Evolutionary conservation across 2,113 vertebrate species (phyloP).

Genomic region (Etia nguti): DNA sequence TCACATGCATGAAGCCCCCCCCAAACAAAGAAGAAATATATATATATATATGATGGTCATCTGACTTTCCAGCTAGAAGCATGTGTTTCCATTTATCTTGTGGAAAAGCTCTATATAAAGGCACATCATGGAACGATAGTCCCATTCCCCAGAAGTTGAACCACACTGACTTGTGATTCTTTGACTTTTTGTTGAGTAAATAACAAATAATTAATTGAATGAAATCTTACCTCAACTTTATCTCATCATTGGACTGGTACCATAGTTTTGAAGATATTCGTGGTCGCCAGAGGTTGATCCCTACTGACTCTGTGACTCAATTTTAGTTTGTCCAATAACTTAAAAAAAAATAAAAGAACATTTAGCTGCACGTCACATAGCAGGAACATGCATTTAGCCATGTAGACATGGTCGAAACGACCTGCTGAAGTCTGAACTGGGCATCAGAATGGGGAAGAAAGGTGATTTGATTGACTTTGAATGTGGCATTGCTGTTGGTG

Average conservation of each 20-base stretch:
- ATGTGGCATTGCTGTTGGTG: too few species aligned
- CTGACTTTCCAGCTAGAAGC: neutral
- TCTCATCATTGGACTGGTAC: neutral
- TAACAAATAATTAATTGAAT: neutral
- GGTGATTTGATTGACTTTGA: too few species aligned
- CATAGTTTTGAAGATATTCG: accelerated
- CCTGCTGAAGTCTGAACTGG: too few species aligned
- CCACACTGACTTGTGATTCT: neutral
- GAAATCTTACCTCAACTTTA: neutral
- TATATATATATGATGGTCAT: neutral
- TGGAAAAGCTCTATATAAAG: neutral
- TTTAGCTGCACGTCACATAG: too few species aligned
- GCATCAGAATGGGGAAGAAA: too few species aligned
- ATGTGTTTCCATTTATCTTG: neutral
- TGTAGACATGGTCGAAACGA: too few species aligned
- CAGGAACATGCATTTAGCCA: too few species aligned
- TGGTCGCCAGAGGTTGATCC: neutral
- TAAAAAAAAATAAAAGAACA: too few species aligned
- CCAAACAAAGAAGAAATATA: neutral
- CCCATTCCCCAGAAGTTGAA: neutral
- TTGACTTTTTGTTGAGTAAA: neutral
- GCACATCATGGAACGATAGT: neutral
- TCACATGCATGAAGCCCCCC: neutral
- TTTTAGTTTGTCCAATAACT: neutral
- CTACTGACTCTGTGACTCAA: neutral